Evolutionary conservation across 2,797 vertebrate species (phyloP), one percentile per base, ranked within the genome.

Genomic region (Lepilemur septentrionalis): DNA sequence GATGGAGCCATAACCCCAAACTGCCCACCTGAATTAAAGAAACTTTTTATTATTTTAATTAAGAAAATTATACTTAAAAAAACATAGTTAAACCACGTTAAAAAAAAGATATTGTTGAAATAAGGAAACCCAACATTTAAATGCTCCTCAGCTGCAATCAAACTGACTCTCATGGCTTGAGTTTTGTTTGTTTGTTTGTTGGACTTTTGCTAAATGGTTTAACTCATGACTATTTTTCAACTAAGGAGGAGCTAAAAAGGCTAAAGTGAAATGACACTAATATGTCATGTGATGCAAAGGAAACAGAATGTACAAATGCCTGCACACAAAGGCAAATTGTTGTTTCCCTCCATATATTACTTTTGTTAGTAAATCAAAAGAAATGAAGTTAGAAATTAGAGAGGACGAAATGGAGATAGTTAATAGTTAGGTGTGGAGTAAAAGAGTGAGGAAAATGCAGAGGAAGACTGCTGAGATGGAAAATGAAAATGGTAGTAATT

Each of bases 91-190:
- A 96, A 57, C 14, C 59, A 35, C 30, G 70, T 14, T 92, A 20
- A n/a, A 41, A 72, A 78, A 32, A 69, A 72, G 57, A 25, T 20
- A 90, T 32, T 13, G 28, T 94, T 97, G 93, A 96, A 98, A 98
- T 92, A 85, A 95, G 55, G 35, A 94, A 97, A 91, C 35, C 61
- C 88, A 84, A 87, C 97, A 72, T 81, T 46, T 78, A 67, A 89
- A 84, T 57, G 85, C 35, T 76, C 55, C 20, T 82, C 41, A 48
- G 43, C 57, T 38, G 14, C 52, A 92, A 73, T 78, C 70, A 91
- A 92, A 70, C 78, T 72, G 3, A 70, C 57, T 83, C 0, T 0
- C 48, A 41, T 38, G 72, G 70, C 90, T 98, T 73, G 10, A 59
- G 75, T 35, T 23, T 81, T 78, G 28, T 91, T 87, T 32, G n/a